Conservation (phyloP, 2,797 vertebrate genomes). For the Buphagus erythrorhynchus region DNA sequence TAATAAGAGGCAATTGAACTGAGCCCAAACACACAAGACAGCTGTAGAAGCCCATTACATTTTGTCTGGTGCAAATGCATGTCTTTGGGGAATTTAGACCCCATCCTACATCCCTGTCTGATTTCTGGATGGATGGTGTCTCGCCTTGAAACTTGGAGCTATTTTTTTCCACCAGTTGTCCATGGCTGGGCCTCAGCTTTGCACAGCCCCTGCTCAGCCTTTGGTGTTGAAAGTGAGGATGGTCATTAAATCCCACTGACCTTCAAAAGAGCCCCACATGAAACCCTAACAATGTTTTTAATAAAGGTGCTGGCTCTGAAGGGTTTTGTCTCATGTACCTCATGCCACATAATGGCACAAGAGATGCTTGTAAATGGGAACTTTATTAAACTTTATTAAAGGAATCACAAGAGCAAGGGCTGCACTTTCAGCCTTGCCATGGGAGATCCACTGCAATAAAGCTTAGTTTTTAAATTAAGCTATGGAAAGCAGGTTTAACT, state of each 20-base stretch:
- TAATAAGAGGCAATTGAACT: neutral
- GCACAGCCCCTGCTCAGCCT: neutral
- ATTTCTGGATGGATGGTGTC: neutral
- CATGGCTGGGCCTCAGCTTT: neutral
- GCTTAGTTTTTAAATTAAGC: neutral
- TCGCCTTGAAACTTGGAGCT: neutral
- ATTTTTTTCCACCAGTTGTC: neutral
- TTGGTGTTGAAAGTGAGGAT: accelerated
- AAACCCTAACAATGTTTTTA: neutral
- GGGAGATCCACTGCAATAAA: neutral
- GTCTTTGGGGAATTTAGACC: neutral
- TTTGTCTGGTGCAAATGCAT: neutral
- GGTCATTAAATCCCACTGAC: neutral
- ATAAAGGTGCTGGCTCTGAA: neutral
- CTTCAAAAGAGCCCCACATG: neutral
- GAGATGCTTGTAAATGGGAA: neutral
- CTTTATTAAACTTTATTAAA: neutral
- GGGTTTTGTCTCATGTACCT: neutral
- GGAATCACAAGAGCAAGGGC: accelerated
- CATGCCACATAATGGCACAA: neutral
- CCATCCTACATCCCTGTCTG: neutral
- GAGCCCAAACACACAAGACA: neutral
- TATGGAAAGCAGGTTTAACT: neutral
- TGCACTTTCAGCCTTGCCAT: neutral
- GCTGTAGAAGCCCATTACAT: neutral